Base-by-base conservation (phyloP, 2,888 invertebrate genomes). In the Pantelozetes paolii region DNA sequence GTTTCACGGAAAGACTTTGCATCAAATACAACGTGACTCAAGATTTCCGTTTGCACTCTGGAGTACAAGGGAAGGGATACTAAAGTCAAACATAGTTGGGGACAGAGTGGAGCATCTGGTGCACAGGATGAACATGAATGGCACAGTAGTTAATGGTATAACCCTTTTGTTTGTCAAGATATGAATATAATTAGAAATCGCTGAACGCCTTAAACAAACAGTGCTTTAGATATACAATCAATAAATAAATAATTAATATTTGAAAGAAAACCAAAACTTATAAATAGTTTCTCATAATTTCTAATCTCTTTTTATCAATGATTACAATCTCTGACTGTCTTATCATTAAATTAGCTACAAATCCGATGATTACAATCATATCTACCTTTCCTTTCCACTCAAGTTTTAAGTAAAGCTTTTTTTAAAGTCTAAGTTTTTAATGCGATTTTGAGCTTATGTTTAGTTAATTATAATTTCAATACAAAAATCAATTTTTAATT, bases 31-130 rank as follows among this genome's bases (percentile, higher is more conserved):
- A 62, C 74, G 11, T 18, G 45, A 54, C n/a, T 62, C 70, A 32
- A 36, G 40, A 50, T 54, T 54, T 40, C 73, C 75, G 23, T 75
- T 69, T 48, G 73, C 73, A 32, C 45, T 73, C 3, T 45, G 59
- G 64, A 57, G 42, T 20, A 88, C 89, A 0, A 86, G 86, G 0
- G 88, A 89, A 76, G 91, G 90, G 0, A 83, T 94, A 0, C 82
- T 91, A n/a, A 87, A 88, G 79, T 90, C 91, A n/a, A 89, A 93
- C 80, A 86, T 91, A 2, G 88, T 90, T 18, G 92, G 92, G 5
- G 89, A 90, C 79, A 87, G 89, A 79, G 85, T 90, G 20, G 86
- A 88, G 79, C 88, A 87, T 0, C 80, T 91, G 28, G 86, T 90
- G 74, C 87, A 88, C 78, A 87, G 83, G 78, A 75, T 76, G 20